Evolutionary conservation across 2,888 invertebrate genomes (phyloP).

Genomic region (Tetanocera ferruginea): DNA sequence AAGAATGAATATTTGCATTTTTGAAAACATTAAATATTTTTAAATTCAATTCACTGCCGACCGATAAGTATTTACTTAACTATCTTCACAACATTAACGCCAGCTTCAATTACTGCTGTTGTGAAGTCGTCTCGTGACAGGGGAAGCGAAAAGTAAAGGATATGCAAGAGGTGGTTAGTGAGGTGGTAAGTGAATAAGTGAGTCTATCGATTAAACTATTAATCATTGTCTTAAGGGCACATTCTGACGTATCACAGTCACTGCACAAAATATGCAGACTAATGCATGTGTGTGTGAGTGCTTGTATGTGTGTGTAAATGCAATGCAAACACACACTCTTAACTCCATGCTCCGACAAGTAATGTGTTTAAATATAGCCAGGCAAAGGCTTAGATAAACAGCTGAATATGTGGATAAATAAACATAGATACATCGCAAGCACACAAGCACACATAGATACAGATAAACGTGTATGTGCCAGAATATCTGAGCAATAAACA

Average conservation of each 20-base stretch:
- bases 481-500: constrained; percentile 19
- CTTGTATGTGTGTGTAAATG: constrained; percentile 22
- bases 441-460: too few relatives aligned
- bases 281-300: constrained; percentile 4
- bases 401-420: background rate
- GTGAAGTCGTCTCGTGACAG: too few relatives aligned
- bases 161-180: background rate
- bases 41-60: too few relatives aligned
- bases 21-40: too few relatives aligned
- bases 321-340: constrained; percentile 12
- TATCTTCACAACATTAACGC: background rate
- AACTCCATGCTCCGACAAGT: background rate
- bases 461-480: constrained; percentile 18
- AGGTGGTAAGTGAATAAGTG: constrained; percentile 3
- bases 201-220: constrained; percentile 57
- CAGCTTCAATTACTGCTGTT: background rate
- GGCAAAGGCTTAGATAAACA: constrained; percentile 22
- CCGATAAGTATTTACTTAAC: too few relatives aligned
- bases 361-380: constrained; percentile 14
- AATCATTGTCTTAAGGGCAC: constrained; percentile 57
- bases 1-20: background rate
- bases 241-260: constrained; percentile 54
- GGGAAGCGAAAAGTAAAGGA: too few relatives aligned
- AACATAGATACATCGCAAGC: background rate
- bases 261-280: constrained; percentile 39